Conservation (phyloP, 2,797 vertebrate genomes). For the Cheirogaleus major region DNA sequence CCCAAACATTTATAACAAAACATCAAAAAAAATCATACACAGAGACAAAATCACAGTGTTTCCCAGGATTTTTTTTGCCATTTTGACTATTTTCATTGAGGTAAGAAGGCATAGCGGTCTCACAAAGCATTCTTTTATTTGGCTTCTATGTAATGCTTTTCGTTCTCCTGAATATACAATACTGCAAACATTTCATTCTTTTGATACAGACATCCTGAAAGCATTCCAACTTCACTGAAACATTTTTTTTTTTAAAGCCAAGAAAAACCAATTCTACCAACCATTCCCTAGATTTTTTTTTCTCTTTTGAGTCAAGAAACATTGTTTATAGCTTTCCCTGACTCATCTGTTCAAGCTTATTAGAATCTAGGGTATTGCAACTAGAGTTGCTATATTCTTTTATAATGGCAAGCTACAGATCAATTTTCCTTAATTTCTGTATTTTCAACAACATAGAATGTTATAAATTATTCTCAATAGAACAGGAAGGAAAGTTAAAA, state of each 20-base stretch:
- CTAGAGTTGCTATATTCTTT: neutral
- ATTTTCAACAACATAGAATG: neutral
- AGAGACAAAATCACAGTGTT: neutral
- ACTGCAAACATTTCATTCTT: constrained; percentile 22
- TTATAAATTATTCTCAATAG: neutral
- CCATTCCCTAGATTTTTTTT: neutral
- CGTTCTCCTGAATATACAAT: neutral
- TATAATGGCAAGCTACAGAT: neutral
- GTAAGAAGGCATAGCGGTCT: neutral
- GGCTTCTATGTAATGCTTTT: neutral
- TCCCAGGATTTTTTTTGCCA: neutral
- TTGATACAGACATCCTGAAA: constrained; percentile 14
- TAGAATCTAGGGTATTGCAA: neutral
- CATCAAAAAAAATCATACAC: neutral
- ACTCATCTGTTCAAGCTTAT: neutral
- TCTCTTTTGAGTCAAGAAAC: neutral
- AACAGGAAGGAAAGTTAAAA: neutral
- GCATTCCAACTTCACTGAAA: neutral
- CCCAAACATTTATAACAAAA: constrained; percentile 14
- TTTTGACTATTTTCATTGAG: neutral
- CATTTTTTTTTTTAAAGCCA: neutral
- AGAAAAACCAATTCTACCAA: constrained; percentile 13
- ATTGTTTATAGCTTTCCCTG: neutral
- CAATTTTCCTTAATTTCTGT: neutral
- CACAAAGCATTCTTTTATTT: constrained; percentile 34